A percentile compares a stretch with the other conserved stretches of the same genome.
These are phyloP conservation scores for Yasuhikotakia modesta DNA, from an alignment of 2,797 vertebrate genomes.

Conservation along the genomic window DNA sequence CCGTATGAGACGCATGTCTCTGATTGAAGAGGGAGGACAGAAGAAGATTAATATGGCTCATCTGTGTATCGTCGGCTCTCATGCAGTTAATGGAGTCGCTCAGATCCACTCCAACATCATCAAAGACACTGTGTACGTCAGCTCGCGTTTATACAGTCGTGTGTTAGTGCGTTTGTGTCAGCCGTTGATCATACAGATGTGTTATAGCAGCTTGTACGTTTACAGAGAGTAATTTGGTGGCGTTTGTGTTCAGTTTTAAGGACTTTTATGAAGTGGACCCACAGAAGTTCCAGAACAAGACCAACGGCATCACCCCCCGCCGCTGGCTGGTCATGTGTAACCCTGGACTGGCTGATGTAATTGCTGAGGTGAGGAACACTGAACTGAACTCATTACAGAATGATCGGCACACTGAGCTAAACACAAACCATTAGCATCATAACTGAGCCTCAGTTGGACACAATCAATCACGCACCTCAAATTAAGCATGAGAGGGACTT, in stretches of 20 bases:
- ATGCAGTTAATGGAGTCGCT: slow-evolving; percentile 92
- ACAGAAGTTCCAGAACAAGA: slow-evolving; percentile 91
- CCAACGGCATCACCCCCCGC: slow-evolving; percentile 89
- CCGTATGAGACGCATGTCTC: slow-evolving; percentile 89
- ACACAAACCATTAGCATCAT: too few relatives aligned
- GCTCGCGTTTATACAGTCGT: not conserved
- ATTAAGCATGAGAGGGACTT: slow-evolving; percentile 70
- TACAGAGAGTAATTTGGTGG: too few relatives aligned
- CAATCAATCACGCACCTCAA: too few relatives aligned
- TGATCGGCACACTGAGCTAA: too few relatives aligned
- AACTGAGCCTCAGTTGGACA: too few relatives aligned
- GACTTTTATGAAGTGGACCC: slow-evolving; percentile 83
- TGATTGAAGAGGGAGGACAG: slow-evolving; percentile 85
- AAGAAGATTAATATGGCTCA: slow-evolving; percentile 97
- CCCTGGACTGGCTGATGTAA: slow-evolving; percentile 87
- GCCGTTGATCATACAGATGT: not conserved
- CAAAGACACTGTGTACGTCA: slow-evolving; percentile 84
- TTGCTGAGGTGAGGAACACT: slow-evolving; percentile 82
- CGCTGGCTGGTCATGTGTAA: slow-evolving; percentile 91
- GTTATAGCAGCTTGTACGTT: too few relatives aligned
- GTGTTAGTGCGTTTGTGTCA: not conserved
- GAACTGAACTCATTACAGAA: too few relatives aligned
- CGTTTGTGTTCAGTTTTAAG: slow-evolving; percentile 63
- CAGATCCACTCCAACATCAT: slow-evolving; percentile 93
- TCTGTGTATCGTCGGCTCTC: slow-evolving; percentile 90